Evolutionary conservation across 2,797 vertebrate genomes (phyloP).

Genomic region (Thalassophryne amazonica): DNA sequence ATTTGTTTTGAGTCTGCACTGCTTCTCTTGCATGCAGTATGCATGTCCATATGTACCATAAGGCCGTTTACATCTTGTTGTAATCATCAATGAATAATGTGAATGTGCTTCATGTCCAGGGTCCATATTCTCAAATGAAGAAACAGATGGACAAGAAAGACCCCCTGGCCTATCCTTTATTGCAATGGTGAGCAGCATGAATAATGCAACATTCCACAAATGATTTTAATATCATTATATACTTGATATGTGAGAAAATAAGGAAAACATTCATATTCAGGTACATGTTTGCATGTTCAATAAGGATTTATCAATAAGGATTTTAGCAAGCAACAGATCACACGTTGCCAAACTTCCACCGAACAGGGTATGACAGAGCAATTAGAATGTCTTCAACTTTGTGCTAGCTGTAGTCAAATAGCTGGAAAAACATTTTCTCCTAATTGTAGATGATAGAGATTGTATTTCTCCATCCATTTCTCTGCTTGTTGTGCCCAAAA

Average conservation of each 20-base stretch:
- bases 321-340: constrained; percentile 96
- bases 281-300: constrained; percentile 36
- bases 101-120: constrained; percentile 68
- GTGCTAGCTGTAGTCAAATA: too few relatives aligned
- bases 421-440: too few relatives aligned
- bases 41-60: too few relatives aligned
- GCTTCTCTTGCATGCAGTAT: too few relatives aligned
- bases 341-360: constrained; percentile 95
- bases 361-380: constrained; percentile 82
- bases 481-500: constrained; percentile 58
- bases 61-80: background rate
- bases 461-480: background rate
- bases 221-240: background rate
- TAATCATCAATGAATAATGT: background rate
- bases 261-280: constrained; percentile 2
- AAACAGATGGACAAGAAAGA: constrained; percentile 96
- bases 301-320: too few relatives aligned
- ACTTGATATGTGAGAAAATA: background rate
- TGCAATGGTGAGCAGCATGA: constrained; percentile 85
- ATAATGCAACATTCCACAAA: background rate
- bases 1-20: too few relatives aligned
- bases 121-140: constrained; percentile 93
- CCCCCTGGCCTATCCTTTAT: constrained; percentile 89
- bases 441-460: background rate
- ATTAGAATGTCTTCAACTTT: background rate